phyloP scores from a whole-genome alignment of 2,888 invertebrate genomes.

The Euproctis similis region DNA sequence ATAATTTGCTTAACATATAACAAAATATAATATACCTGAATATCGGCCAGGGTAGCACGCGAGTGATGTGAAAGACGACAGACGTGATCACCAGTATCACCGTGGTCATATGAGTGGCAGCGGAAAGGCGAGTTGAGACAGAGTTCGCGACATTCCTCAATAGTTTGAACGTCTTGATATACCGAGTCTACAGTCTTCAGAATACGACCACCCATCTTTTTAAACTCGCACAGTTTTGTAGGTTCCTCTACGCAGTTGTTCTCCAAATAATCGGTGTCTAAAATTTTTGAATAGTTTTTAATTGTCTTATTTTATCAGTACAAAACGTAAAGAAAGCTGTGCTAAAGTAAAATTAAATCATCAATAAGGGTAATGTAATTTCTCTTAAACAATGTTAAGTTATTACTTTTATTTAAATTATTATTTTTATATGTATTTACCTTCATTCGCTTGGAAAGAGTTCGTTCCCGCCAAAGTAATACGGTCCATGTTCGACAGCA shows the following conservation, averaged over 20 bases:
- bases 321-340: too few species aligned
- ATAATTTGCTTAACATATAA: too few species aligned
- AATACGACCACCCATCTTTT: conserved; percentile 90
- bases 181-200: conserved; percentile 95
- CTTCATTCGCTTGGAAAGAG: conserved; percentile 82
- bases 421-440: too few species aligned
- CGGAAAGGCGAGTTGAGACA: conserved; percentile 92
- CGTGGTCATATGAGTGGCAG: conserved; percentile 95
- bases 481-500: conserved; percentile 93
- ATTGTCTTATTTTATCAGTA: conserved; percentile 3
- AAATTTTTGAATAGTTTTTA: conserved; percentile 4
- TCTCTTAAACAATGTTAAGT: too few species aligned
- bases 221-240: conserved; percentile 95
- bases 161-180: conserved; percentile 89
- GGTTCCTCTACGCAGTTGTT: conserved; percentile 96
- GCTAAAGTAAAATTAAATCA: too few species aligned
- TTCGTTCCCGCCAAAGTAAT: conserved; percentile 89
- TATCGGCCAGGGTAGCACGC: conserved; percentile 89
- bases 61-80: conserved; percentile 95
- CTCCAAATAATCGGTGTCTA: conserved; percentile 87
- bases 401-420: too few species aligned
- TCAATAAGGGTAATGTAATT: too few species aligned
- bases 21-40: conserved; percentile 76
- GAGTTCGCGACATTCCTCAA: conserved; percentile 91
- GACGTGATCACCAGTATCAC: conserved; percentile 94